phyloP scores from a whole-genome alignment of 2,888 invertebrate genomes.

The Clostera curtula region DNA sequence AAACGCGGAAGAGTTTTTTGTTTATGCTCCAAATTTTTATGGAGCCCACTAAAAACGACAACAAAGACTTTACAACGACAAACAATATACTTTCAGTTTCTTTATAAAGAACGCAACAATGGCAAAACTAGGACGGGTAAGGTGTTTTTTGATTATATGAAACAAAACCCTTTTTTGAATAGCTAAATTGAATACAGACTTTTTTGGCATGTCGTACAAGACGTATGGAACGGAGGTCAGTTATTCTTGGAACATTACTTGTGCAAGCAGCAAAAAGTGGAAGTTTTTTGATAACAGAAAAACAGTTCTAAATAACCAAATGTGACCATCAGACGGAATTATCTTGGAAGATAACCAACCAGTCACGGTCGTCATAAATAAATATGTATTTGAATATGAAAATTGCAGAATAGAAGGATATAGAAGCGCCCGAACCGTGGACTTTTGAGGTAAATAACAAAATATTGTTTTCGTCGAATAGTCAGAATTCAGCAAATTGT shows the following conservation, averaged over 20 bases:
- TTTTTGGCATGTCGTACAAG: slow-evolving; percentile 21
- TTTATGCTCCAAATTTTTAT: slow-evolving; percentile 69
- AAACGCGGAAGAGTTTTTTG: slow-evolving; percentile 70
- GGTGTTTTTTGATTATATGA: slow-evolving; percentile 66
- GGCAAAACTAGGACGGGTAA: slow-evolving; percentile 35
- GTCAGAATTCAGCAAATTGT: slow-evolving; percentile 11
- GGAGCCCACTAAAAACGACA: slow-evolving; percentile 43
- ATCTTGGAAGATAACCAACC: slow-evolving; percentile 25
- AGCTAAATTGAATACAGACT: slow-evolving; percentile 38
- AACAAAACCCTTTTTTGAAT: slow-evolving; percentile 51
- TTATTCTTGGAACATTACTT: slow-evolving; percentile 39
- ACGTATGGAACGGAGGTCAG: slow-evolving; percentile 27
- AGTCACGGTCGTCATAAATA: slow-evolving; percentile 23
- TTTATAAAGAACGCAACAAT: slow-evolving; percentile 60
- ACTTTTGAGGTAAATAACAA: slow-evolving; percentile 22
- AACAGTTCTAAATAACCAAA: slow-evolving; percentile 26
- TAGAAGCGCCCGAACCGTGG: slow-evolving; percentile 11
- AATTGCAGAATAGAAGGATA: too few relatives aligned
- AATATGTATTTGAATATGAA: slow-evolving; percentile 13
- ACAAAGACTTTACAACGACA: slow-evolving; percentile 47
- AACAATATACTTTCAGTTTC: slow-evolving; percentile 73
- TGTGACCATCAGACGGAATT: slow-evolving; percentile 20
- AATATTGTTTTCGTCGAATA: slow-evolving; percentile 9
- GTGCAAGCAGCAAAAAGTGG: slow-evolving; percentile 25
- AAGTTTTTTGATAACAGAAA: slow-evolving; percentile 39